Percentiles rank a stretch among this genome's conserved stretches.
Conservation (phyloP, 2,797 vertebrate genomes). For the Labeo calbasu region DNA sequence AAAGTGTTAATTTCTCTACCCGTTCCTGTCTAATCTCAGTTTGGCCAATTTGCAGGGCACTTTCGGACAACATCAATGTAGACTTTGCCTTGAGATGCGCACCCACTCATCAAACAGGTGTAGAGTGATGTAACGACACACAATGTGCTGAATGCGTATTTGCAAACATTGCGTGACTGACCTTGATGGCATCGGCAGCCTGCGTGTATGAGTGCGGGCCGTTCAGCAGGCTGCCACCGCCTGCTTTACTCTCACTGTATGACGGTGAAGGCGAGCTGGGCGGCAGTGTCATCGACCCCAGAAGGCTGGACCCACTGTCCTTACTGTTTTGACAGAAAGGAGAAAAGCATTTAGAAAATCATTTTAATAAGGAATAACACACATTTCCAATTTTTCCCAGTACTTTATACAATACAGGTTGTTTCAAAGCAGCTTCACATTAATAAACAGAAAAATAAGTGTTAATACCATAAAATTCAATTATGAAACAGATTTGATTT, state of each 20-base stretch:
- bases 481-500: background rate
- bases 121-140: background rate
- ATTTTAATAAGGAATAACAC: background rate
- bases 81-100: background rate
- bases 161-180: conserved; percentile 61
- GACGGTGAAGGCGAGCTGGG: conserved; percentile 82
- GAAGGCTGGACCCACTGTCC: conserved; percentile 80
- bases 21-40: background rate
- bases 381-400: background rate
- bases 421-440: conserved; percentile 1
- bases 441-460: background rate
- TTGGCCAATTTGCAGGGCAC: background rate
- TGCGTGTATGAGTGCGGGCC: conserved; percentile 84
- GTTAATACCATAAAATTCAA: background rate
- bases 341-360: background rate
- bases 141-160: background rate
- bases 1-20: background rate
- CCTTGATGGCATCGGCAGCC: conserved; percentile 83
- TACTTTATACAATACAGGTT: background rate
- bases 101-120: conserved; percentile 6
- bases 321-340: conserved; percentile 69
- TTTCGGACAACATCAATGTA: background rate
- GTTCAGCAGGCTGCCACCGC: conserved; percentile 79
- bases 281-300: conserved; percentile 79
- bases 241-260: conserved; percentile 83